Base-by-base conservation (phyloP, 35 echinoderm and acorn worm genomes). In the Lytechinus variegatus region DNA sequence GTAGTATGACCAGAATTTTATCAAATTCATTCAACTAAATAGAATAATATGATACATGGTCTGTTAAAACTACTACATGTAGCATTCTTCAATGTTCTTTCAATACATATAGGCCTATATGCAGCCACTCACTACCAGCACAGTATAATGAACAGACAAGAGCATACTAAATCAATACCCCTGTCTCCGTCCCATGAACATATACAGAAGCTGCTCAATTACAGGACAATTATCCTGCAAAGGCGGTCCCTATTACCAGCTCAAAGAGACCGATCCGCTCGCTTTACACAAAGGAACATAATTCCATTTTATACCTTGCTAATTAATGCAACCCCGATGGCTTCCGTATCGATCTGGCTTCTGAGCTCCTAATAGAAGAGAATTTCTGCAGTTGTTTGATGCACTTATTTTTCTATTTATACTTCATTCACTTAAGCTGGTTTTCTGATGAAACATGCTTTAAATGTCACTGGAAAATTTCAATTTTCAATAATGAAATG, bases 131-230 rank as follows among this genome's bases (percentile, higher is more conserved):
- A 79, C 16, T 79, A 13, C 13, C 13, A 72, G 14, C 61, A 72
- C 1, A 5, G 54, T 4, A 54, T 29, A 9, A 54, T 24, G 92
- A 93, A 57, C 92, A 93, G 54, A 93, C 9, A 5, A 93, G 54
- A 9, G 53, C 12, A 27, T 10, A 93, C 8, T 11, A 57, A 93
- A 93, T 93, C 92, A 93, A 93, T 93, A 93, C 27, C 53, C 11
- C 53, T 33, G 52, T 57, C 92, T 57, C 92, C 53, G 28, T 57
- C 92, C 92, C 52, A 27, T 27, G 57, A 55, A 24, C 27, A 56
- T 55, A 57, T 9, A 93, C 52, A 14, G 88, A 93, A 44, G 57
- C 92, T 13, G 54, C 92, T 93, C 92, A 93, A 55, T 93, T 93
- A 93, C 92, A 3, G 52, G 14, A 5, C 92, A 93, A 93, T 93